Evolutionary conservation across 2,888 invertebrate genomes (phyloP).

Genomic region (Aelia acuminata): DNA sequence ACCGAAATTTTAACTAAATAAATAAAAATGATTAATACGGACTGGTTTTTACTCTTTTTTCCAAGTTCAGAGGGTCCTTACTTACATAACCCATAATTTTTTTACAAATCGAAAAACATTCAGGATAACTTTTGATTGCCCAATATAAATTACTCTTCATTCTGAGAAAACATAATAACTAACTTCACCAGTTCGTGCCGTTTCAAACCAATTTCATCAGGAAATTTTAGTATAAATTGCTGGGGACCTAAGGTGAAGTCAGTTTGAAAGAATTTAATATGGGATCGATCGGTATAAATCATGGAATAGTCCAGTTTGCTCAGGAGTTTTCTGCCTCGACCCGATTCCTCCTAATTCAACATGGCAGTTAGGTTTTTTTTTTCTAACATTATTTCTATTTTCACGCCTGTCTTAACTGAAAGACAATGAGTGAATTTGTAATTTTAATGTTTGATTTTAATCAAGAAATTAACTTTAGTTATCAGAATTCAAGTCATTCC

Average conservation of each 20-base stretch:
- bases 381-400: no score
- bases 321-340: not conserved
- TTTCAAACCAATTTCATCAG: not conserved
- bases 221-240: not conserved
- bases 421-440: no score
- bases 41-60: no score
- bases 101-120: not conserved
- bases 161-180: not conserved
- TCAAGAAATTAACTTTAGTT: no score
- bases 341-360: no score
- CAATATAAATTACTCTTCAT: not conserved
- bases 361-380: no score
- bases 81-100: not conserved
- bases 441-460: no score
- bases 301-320: not conserved
- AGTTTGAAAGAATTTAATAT: conserved; percentile 13
- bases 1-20: no score
- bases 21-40: no score
- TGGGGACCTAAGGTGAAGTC: not conserved
- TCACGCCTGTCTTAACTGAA: no score
- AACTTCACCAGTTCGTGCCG: not conserved
- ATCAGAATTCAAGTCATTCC: no score
- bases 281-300: not conserved
- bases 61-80: not conserved
- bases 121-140: not conserved